These are phyloP conservation scores for Tetragonula carbonaria DNA, from an alignment of 2,888 invertebrate species.

Conservation along the genomic window DNA sequence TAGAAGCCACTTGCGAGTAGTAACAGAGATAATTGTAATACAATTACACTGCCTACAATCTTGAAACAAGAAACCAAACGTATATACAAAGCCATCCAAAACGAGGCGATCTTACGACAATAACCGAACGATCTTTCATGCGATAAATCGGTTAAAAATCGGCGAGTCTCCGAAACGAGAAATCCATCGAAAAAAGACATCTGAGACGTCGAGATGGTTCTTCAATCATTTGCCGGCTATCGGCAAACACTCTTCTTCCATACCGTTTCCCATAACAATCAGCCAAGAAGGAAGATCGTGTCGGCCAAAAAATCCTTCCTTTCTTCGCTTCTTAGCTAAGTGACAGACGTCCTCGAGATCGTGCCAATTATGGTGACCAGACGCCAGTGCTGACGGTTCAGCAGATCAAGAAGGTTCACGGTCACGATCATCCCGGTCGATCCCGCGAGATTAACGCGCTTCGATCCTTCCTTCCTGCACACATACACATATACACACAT, in stretches of 20 bases:
- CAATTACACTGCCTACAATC: no score
- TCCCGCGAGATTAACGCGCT: slow-evolving; percentile 55
- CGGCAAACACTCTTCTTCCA: background rate
- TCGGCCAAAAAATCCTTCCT: slow-evolving; percentile 26
- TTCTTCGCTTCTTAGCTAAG: background rate
- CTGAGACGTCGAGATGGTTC: background rate
- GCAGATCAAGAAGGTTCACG: slow-evolving; percentile 55
- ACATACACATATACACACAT: slow-evolving; percentile 21
- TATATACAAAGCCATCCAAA: no score
- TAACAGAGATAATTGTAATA: no score
- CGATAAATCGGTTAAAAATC: no score
- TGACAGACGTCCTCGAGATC: slow-evolving; percentile 45
- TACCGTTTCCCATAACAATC: slow-evolving; percentile 37
- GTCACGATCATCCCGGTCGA: slow-evolving; percentile 58
- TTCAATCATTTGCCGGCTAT: background rate
- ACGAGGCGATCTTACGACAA: no score
- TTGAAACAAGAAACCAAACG: no score
- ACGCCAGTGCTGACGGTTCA: slow-evolving; percentile 36
- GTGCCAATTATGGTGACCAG: slow-evolving; percentile 54
- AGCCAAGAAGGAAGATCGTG: background rate
- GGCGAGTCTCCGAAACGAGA: no score
- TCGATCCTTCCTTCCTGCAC: slow-evolving; percentile 34
- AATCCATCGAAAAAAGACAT: background rate
- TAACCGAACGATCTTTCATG: no score
- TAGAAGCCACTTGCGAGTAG: no score